phyloP scores from a whole-genome alignment of 1,140 invertebrate species.

The Apocrypta bakeri region DNA sequence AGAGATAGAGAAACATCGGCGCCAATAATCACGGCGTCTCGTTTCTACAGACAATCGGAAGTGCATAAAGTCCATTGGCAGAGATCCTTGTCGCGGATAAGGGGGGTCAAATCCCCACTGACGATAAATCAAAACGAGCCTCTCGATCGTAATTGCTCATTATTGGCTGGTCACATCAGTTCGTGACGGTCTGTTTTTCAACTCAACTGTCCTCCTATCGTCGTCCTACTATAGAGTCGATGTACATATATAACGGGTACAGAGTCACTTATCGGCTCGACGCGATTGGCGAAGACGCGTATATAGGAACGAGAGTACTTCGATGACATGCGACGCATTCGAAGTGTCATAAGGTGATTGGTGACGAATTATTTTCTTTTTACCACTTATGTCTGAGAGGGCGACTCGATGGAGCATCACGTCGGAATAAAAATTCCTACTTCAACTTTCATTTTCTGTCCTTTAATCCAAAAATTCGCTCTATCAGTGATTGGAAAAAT shows the following conservation, averaged over 20 bases:
- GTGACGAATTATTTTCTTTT: background rate
- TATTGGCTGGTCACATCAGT: background rate
- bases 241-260: no score
- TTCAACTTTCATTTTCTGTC: no score
- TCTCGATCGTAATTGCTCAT: slow-evolving; percentile 22
- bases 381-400: background rate
- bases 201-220: background rate
- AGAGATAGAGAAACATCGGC: slow-evolving; percentile 13
- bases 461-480: no score
- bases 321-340: no score
- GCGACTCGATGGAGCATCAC: no score
- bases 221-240: no score
- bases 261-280: background rate
- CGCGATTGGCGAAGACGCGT: background rate
- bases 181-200: background rate
- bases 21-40: background rate
- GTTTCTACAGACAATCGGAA: slow-evolving; percentile 51
- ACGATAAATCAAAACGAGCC: slow-evolving; percentile 24
- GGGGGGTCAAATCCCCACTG: slow-evolving; percentile 7
- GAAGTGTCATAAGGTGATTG: background rate
- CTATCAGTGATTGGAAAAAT: no score
- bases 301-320: no score
- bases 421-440: no score
- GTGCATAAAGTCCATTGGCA: slow-evolving; percentile 55
- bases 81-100: slow-evolving; percentile 17